Evolutionary conservation across 2,113 vertebrate genomes (phyloP), one percentile per base, ranked within the genome.

Genomic region (Seriola quinqueradiata): DNA sequence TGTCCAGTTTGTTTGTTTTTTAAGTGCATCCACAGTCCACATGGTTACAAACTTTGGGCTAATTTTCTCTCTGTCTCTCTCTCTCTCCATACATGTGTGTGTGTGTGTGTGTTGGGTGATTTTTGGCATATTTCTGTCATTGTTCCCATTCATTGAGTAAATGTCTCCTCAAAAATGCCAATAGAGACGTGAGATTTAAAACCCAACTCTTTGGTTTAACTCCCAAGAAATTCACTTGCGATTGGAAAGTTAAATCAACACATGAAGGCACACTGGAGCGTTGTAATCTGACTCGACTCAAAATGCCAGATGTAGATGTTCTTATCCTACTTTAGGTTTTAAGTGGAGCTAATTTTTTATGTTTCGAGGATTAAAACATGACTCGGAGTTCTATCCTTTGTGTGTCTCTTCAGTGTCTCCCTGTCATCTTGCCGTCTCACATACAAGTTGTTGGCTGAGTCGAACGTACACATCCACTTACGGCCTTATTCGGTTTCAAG

Each of bases 261-360:
- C 6, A 40, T 32, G 17, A 76, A 79, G 14, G 57, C 65, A 63
- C 2, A 54, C 16, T 13, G 13, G 58, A 75, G 70, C 59, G 42
- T 25, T 84, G 72, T 75, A 81, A 87, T 81, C 78, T 48, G 50
- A 70, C 76, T 69, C 3, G 1, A 63, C 46, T 76, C 14, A 63
- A 63, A 78, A 73, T 7, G 17, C 63, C 60, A 77, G 42, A 77
- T 74, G 68, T n/a, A 77, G 75, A n/a, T 57, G 54, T 57, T 12
- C 50, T 81, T 60, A 32, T 61, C 67, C 77, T 40, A 16, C 67
- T 52, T 73, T 46, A 46, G 28, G 67, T 61, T 71, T 70, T 66
- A 72, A 72, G 21, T 54, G 19, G 17, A 71, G 75, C 61, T 25
- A 19, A 48, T 61, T 81, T 76, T 75, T 78, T 19, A 73, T 79